Evolutionary conservation across 1,140 invertebrate genomes (phyloP), one percentile per base, ranked within the genome.

Genomic region (Agrilus planipennis): DNA sequence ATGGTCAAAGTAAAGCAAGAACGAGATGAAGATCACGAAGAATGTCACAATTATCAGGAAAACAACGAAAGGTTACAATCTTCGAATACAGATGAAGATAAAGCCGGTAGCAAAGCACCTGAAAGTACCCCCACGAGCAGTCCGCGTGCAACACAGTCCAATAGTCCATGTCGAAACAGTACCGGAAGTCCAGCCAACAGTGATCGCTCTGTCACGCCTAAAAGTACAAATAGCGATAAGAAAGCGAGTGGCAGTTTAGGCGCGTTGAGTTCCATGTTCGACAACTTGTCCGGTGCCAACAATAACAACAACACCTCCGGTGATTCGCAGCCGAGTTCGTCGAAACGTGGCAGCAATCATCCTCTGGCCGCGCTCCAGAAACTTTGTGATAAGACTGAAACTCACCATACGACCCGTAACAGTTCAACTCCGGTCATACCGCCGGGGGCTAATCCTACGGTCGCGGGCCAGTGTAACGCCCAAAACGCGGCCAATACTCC

Each of bases 311-410:
- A 61, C 17, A 50, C 54, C 30, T 53, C 52, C 14, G 41, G 73
- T 2, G 77, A 75, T 1, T 67, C 60, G 29, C 61, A 58, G 12
- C 42, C 56, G 6, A 42, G 45, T 17, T 45, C 55, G 18, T 62
- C 62, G 2, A 81, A 81, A 31, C 71, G 76, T 42, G 69, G 73
- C 4, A 82, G 79, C 47, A 81, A 81, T 50, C 86, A 89, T 64
- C 92, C 92, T 14, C 62, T 96, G 44, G 89, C 90, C 9, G 90
- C 90, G 5, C 64, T 96, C 29, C 90, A 95, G 55, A 93, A 93
- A 60, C 74, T 95, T 9, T 89, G 91, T 63, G 90, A 94, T 62
- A 93, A 92, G 67, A 89, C 89, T 48, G 86, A 91, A 63, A 88
- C 77, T 28, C 77, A 75, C 53, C 58, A 66, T 36, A 62, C 64